These are phyloP conservation scores for Chrysodeixis includens DNA, from an alignment of 2,888 invertebrate species.

Conservation along the genomic window DNA sequence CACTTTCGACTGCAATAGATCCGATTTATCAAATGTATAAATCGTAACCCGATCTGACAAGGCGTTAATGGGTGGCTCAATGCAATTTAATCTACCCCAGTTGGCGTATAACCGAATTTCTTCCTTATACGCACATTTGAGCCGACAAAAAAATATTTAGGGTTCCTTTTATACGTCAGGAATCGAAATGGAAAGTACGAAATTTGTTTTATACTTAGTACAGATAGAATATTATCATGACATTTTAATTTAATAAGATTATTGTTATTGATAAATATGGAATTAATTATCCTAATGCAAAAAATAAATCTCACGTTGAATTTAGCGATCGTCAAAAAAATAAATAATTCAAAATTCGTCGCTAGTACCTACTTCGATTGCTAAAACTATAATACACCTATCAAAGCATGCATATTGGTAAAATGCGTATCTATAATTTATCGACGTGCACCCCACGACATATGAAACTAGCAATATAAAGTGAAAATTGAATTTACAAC, in stretches of 20 bases:
- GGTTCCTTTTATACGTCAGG: conserved; percentile 26
- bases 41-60: conserved; percentile 89
- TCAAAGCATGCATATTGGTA: conserved; percentile 34
- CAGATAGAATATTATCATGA: no score
- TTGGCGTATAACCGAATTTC: conserved; percentile 79
- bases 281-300: no score
- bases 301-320: no score
- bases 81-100: conserved; percentile 88
- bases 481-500: conserved; percentile 88
- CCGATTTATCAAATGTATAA: conserved; percentile 85
- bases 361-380: no score
- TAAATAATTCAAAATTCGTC: no score
- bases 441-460: conserved; percentile 72
- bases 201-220: background rate
- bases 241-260: no score
- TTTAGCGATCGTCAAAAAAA: no score
- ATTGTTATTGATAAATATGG: no score
- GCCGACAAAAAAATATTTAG: conserved; percentile 53
- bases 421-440: conserved; percentile 52
- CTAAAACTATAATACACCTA: conserved; percentile 17
- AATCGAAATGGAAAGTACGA: conserved; percentile 26
- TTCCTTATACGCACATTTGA: conserved; percentile 65
- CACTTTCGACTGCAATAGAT: conserved; percentile 68
- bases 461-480: conserved; percentile 84
- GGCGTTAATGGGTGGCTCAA: conserved; percentile 88